Conservation (phyloP, 2,113 vertebrate species). For the Hippocampus abdominalis region DNA sequence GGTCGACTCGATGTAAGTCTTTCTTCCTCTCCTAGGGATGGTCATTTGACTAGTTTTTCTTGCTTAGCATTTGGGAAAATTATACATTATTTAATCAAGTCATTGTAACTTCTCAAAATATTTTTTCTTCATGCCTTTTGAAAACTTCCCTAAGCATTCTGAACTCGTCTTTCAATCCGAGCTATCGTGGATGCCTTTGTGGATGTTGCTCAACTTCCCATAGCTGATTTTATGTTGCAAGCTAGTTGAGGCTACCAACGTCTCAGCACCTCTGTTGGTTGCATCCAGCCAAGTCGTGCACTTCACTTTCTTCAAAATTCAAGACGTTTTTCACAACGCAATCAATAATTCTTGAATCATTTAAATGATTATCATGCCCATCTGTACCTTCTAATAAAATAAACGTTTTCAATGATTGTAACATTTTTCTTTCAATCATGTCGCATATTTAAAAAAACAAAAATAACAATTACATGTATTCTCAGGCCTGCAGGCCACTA, state of each 20-base stretch:
- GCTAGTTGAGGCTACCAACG: neutral
- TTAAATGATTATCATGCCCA: neutral
- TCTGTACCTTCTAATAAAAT: neutral
- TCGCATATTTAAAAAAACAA: no score
- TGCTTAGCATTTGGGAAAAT: neutral
- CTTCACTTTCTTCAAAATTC: no score
- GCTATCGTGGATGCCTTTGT: neutral
- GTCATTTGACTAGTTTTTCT: neutral
- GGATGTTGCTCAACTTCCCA: neutral
- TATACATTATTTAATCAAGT: neutral
- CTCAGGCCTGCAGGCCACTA: conserved; percentile 43
- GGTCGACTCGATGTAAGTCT: conserved; percentile 1
- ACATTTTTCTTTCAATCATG: neutral
- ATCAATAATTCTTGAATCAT: neutral
- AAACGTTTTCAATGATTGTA: neutral
- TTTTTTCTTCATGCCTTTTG: neutral
- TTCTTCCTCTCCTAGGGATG: neutral
- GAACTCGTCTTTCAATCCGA: neutral
- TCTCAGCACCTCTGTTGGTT: neutral
- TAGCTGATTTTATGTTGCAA: neutral
- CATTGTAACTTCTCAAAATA: no score
- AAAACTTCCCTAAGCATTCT: neutral
- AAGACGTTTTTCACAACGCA: neutral
- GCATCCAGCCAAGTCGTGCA: neutral
- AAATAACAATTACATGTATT: neutral